These are phyloP conservation scores for Tyrannus savana DNA, from an alignment of 2,113 vertebrate species.

Conservation along the genomic window DNA sequence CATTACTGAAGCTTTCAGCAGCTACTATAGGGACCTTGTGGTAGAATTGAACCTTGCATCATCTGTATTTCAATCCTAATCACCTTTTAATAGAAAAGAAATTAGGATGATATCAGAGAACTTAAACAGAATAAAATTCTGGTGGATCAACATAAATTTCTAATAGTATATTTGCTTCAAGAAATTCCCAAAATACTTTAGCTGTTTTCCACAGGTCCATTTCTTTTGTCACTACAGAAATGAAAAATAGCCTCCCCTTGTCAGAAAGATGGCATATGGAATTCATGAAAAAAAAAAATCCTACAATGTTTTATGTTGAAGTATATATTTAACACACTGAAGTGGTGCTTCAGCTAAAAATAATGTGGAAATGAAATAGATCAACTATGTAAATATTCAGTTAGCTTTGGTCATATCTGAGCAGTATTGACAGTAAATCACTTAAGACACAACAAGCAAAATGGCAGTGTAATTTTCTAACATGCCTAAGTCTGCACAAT, in stretches of 20 bases:
- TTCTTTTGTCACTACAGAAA: background rate
- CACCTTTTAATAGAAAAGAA: background rate
- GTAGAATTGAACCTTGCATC: background rate
- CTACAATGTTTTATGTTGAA: background rate
- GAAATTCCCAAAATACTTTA: background rate
- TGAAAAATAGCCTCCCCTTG: background rate
- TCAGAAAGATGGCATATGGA: background rate
- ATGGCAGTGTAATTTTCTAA: background rate
- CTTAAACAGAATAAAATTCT: background rate
- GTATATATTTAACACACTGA: background rate
- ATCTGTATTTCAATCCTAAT: background rate
- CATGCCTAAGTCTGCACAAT: background rate
- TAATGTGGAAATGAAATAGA: background rate
- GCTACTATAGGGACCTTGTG: background rate
- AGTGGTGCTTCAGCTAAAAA: background rate
- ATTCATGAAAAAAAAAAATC: background rate
- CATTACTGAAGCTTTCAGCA: background rate
- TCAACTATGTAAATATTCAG: background rate
- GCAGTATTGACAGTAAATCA: background rate
- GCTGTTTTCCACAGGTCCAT: background rate
- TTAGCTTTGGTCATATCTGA: background rate
- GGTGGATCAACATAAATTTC: background rate
- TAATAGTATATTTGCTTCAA: background rate
- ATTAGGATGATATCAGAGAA: background rate
- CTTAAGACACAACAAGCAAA: background rate